A percentile compares a stretch with the other conserved stretches of the same genome.
These are phyloP conservation scores for Percopsis transmontana DNA, from an alignment of 2,113 vertebrate species.

Conservation along the genomic window DNA sequence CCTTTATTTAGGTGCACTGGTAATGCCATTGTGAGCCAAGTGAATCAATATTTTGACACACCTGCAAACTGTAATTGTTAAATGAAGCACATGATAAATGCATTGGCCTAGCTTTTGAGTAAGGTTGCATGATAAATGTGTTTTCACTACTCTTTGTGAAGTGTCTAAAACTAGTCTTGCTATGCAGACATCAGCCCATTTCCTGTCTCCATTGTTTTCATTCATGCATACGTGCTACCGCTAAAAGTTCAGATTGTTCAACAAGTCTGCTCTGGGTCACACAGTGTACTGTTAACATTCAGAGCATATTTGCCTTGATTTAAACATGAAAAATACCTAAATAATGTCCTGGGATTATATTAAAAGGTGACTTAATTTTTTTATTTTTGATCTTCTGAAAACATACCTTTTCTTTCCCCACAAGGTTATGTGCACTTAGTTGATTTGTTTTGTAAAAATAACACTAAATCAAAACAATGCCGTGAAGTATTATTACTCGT, in stretches of 20 bases:
- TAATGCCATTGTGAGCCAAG: slow-evolving; percentile 22
- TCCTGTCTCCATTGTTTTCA: slow-evolving; percentile 1
- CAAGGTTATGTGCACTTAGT: too few species aligned
- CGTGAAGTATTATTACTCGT: slow-evolving; percentile 66
- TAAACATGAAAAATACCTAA: too few species aligned
- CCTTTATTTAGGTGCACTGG: neutral
- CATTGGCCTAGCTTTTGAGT: slow-evolving; percentile 2
- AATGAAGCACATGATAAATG: slow-evolving; percentile 17
- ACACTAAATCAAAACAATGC: slow-evolving; percentile 53
- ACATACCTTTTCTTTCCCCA: too few species aligned
- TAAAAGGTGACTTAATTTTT: too few species aligned
- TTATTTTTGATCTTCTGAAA: too few species aligned
- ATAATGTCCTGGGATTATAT: too few species aligned
- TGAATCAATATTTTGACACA: slow-evolving; percentile 19
- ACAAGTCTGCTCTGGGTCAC: too few species aligned
- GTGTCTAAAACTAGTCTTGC: slow-evolving; percentile 16
- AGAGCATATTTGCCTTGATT: too few species aligned
- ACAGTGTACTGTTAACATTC: too few species aligned
- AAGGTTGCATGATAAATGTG: slow-evolving; percentile 18
- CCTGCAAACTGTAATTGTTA: slow-evolving; percentile 19
- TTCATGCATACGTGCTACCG: too few species aligned
- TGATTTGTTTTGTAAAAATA: neutral
- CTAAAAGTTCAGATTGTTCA: too few species aligned
- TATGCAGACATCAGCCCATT: slow-evolving; percentile 8
- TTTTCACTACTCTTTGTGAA: slow-evolving; percentile 6